These are phyloP conservation scores for Amazona guildingii DNA, from an alignment of 2,113 vertebrate genomes.

Conservation along the genomic window DNA sequence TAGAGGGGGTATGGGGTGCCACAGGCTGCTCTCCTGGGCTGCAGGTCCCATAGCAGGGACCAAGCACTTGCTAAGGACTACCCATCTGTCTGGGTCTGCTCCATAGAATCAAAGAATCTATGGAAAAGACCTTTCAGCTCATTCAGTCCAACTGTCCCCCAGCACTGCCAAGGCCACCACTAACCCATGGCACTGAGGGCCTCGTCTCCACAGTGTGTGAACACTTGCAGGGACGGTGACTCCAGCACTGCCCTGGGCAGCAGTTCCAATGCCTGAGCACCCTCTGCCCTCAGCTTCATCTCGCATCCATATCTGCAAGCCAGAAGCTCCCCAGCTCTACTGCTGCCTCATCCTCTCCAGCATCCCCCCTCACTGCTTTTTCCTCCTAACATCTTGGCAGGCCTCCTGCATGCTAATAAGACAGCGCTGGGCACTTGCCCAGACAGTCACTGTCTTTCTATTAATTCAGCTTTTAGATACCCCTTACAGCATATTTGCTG, in stretches of 20 bases:
- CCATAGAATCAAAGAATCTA: background rate
- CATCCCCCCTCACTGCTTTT: background rate
- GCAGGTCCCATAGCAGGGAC: background rate
- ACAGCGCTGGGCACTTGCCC: background rate
- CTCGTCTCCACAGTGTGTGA: background rate
- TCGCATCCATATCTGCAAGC: background rate
- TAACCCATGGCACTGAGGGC: background rate
- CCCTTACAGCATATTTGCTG: background rate
- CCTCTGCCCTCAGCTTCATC: background rate
- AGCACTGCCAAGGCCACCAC: background rate
- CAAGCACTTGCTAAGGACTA: background rate
- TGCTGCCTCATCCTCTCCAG: background rate
- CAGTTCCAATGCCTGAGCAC: background rate
- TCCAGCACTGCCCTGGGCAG: background rate
- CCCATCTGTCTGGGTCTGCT: rapidly evolving
- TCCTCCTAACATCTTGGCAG: background rate
- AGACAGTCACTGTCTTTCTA: background rate
- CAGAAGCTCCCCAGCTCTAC: background rate
- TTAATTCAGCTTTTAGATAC: background rate
- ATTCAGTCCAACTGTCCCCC: background rate
- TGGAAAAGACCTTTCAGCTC: background rate
- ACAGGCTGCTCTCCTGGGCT: background rate
- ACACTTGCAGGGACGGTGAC: background rate
- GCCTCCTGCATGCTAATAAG: background rate
- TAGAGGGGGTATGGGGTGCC: background rate